A percentile compares a stretch with the other conserved stretches of the same genome.
Conservation (phyloP, 1,140 invertebrate species). For the Leptonema lineaticorne region DNA sequence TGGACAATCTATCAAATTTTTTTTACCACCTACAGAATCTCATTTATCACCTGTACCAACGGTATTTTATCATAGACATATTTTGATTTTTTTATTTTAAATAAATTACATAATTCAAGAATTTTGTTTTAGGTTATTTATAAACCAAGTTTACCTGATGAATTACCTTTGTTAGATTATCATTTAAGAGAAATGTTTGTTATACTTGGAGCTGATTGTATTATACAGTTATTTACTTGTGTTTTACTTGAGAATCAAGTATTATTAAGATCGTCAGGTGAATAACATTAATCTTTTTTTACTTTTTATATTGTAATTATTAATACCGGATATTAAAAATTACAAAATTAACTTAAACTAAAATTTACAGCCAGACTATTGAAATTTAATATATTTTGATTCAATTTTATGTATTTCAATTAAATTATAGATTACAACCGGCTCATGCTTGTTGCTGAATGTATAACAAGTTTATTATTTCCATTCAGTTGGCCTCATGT, state of each 20-base stretch:
- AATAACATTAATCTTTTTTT: conserved; percentile 31
- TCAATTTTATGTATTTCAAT: not conserved
- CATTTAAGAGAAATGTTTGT: conserved; percentile 85
- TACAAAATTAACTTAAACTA: no score
- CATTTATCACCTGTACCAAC: conserved; percentile 67
- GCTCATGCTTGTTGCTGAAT: conserved; percentile 96
- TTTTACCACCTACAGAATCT: conserved; percentile 71
- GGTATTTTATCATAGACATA: conserved; percentile 42
- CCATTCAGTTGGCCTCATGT: conserved; percentile 98
- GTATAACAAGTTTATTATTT: conserved; percentile 84
- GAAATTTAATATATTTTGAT: not conserved
- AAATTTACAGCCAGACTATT: no score
- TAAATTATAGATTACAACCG: conserved; percentile 80
- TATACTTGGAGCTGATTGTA: conserved; percentile 84
- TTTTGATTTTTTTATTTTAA: not conserved
- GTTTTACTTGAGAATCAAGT: conserved; percentile 96
- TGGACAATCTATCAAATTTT: conserved; percentile 84
- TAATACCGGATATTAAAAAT: not conserved
- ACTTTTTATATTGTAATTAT: conserved; percentile 4
- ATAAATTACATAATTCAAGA: not conserved
- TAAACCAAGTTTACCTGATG: conserved; percentile 69
- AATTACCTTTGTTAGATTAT: conserved; percentile 94
- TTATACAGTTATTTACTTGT: conserved; percentile 93
- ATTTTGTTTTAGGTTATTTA: conserved; percentile 60
- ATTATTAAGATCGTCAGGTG: conserved; percentile 87